Conservation (phyloP, 2,113 vertebrate genomes). For the Deroptyus accipitrinus region DNA sequence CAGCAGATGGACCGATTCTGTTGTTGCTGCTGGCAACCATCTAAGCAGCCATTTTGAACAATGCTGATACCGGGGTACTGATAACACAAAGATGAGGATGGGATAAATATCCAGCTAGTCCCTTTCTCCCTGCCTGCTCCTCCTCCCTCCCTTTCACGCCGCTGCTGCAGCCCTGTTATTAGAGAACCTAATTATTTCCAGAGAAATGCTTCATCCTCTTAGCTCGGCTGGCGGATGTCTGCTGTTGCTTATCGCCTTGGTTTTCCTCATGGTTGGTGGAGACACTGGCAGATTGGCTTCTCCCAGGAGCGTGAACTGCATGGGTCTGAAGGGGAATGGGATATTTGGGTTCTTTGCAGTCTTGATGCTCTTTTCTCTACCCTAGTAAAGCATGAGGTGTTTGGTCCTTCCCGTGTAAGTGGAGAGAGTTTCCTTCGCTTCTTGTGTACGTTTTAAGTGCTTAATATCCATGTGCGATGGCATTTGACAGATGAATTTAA, state of each 20-base stretch:
- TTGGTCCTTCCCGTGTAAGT: neutral
- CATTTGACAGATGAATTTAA: neutral
- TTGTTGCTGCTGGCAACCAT: conserved; percentile 68
- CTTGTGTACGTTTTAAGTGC: accelerated
- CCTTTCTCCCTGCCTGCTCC: conserved; percentile 53
- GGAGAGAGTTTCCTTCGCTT: neutral
- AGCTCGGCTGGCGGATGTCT: neutral
- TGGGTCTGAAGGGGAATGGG: neutral
- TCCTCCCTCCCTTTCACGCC: conserved; percentile 34
- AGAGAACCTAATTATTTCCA: conserved; percentile 50
- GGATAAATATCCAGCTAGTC: conserved; percentile 66
- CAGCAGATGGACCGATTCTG: conserved; percentile 70
- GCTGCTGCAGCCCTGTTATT: conserved; percentile 40
- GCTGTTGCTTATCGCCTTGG: neutral
- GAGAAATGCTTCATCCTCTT: conserved; percentile 36
- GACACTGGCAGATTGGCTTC: neutral
- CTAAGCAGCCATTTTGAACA: conserved; percentile 70
- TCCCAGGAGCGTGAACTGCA: neutral
- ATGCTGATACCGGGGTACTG: conserved; percentile 58
- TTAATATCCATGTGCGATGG: neutral
- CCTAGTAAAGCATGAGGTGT: neutral
- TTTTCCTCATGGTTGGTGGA: neutral
- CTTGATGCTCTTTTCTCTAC: neutral
- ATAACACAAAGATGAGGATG: conserved; percentile 63
- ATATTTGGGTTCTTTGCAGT: neutral